Base-by-base conservation (phyloP, 2,888 invertebrate species). In the Ectobius pallidus region DNA sequence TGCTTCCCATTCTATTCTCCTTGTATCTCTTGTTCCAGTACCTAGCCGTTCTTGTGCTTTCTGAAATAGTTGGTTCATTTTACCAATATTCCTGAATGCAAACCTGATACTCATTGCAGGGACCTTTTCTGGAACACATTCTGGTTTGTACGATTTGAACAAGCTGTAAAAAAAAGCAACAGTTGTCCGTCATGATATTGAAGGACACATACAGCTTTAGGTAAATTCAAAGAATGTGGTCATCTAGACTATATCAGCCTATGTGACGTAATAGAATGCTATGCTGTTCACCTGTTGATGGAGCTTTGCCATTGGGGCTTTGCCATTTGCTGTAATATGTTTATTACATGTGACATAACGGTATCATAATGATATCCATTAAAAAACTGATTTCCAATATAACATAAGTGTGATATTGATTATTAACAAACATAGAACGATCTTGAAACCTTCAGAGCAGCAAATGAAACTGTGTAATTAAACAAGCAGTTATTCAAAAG, bases 81-180 rank as follows among this genome's bases (percentile, higher is more conserved):
- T 46, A 2, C 30, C 22, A 30, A 65, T 20, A 44, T 1, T 18
- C 30, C 30, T 69, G 42, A 72, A 68, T 34, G 72, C 67, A 16
- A n/a, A 3, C 16, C 69, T 44, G 6, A 44, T 20, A 32, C 55
- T 70, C 30, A 52, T 39, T 4, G 73, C 65, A 46, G 27, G 27
- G 18, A 68, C 18, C 18, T 30, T 71, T 42, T 73, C 73, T 25
- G 73, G 73, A 1, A 73, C 73, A 46, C 63, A 68, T 61, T 73
- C 73, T 44, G 73, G 73, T 68, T 71, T 73, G 34, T 62, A 73
- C 14, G 55, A 34, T 32, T 71, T 70, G 49, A 70, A 73, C 18
- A 73, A 46, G 32, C 73, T 73, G 25, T 18, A 67, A 65, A 27
- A 25, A 27, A 18, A 44, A 3, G 39, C 14, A 20, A 55, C 18